Base-by-base conservation (phyloP, 2,113 vertebrate genomes). In the Oceanites oceanicus region DNA sequence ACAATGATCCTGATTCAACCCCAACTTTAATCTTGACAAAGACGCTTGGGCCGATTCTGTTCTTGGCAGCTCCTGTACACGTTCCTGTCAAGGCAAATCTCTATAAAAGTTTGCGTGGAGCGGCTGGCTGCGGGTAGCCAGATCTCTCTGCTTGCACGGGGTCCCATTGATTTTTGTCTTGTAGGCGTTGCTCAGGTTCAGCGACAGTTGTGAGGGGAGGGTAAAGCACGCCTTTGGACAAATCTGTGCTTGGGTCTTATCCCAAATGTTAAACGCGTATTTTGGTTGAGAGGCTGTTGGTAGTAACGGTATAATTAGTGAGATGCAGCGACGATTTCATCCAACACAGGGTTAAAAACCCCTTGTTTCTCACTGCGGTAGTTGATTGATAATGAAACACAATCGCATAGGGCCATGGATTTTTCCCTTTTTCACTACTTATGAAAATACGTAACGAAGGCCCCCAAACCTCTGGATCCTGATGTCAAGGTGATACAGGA, bases 121-220 rank as follows among this genome's bases (percentile, higher is more conserved):
- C 0, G 1, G 14, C 30, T 36, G 62, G 30, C 45, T 58, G 49
- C 58, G 65, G 59, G 11, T 6, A 61, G 66, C 25, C 49, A 59
- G 34, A 40, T 53, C 65, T 70, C 79, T 30, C 10, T 62, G 45
- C 44, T 44, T 83, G 13, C 22, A 42, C 42, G 50, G 11, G 58
- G 7, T 30, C 23, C 15, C 10, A 0, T 4, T 21, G 47, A 17
- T 47, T 74, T 77, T 82, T 68, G 14, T 42, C 63, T 44, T 50
- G 40, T 42, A 77, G 70, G 23, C 40, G 14, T 86, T 93, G 86
- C 78, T 96, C 44, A 63, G 93, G 62, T 86, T 82, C 15, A 56
- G 45, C 1, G 13, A 29, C 36, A 68, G 65, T 32, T 32, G 9
- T 15, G 34, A 75, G 45, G 23, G 0, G 5, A 70, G 30, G 34